Conservation (phyloP, 2,113 vertebrate species). For the Hipposideros armiger region DNA sequence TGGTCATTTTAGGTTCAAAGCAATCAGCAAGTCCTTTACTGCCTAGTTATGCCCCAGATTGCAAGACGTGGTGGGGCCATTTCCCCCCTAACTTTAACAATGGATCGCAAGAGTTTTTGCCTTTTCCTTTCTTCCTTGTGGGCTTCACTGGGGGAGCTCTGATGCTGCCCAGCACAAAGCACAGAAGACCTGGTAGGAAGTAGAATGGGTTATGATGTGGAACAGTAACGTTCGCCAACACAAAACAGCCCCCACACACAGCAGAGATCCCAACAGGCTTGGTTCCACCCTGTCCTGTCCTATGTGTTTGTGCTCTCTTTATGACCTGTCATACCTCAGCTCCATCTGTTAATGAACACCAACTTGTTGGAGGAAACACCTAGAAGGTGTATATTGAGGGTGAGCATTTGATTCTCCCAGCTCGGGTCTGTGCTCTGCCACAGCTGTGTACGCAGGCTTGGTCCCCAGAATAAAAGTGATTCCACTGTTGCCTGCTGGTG, state of each 20-base stretch:
- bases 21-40: background rate
- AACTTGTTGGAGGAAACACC: background rate
- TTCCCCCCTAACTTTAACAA: too few relatives aligned
- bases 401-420: background rate
- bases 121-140: background rate
- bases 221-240: background rate
- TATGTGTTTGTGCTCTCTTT: background rate
- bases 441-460: background rate
- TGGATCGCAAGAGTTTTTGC: background rate
- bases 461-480: background rate
- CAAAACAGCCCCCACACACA: too few relatives aligned
- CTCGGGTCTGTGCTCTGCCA: background rate
- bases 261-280: background rate
- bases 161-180: background rate
- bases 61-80: background rate
- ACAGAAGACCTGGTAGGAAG: background rate
- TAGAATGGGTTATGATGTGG: background rate
- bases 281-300: background rate
- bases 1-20: background rate
- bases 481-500: accelerated
- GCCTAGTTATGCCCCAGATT: background rate
- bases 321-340: background rate
- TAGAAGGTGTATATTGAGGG: background rate
- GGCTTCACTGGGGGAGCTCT: background rate
- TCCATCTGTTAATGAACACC: background rate